Evolutionary conservation across 1,140 invertebrate genomes (phyloP).

Genomic region (Drosophila willistoni): DNA sequence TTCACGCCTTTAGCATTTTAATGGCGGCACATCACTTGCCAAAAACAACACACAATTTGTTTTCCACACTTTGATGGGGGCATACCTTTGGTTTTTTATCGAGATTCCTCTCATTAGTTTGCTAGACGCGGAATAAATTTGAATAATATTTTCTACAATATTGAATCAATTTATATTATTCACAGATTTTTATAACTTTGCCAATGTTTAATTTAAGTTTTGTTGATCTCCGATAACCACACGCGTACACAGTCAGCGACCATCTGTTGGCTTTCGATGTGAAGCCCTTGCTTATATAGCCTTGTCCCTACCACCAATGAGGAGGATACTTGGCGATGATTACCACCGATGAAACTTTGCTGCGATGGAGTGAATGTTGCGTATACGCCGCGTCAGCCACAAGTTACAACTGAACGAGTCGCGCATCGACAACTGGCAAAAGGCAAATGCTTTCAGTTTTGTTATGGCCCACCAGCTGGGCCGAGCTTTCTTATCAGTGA

Average conservation of each 20-base stretch:
- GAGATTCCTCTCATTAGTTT: slow-evolving; percentile 13
- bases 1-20: slow-evolving; percentile 59
- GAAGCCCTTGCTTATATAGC: slow-evolving; percentile 62
- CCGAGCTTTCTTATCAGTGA: slow-evolving; percentile 72
- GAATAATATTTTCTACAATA: slow-evolving; percentile 16
- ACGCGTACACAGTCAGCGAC: slow-evolving; percentile 71
- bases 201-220: slow-evolving; percentile 33
- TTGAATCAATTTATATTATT: slow-evolving; percentile 24
- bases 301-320: slow-evolving; percentile 19
- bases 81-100: slow-evolving; percentile 49
- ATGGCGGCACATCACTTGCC: slow-evolving; percentile 9
- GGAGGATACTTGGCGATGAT: neutral
- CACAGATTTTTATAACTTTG: slow-evolving; percentile 47
- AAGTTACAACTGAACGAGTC: slow-evolving; percentile 57
- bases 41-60: slow-evolving; percentile 1
- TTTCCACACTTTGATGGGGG: slow-evolving; percentile 8
- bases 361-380: slow-evolving; percentile 43
- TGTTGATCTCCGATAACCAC: slow-evolving; percentile 67
- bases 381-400: slow-evolving; percentile 71
- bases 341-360: neutral
- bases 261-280: slow-evolving; percentile 72
- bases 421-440: slow-evolving; percentile 35
- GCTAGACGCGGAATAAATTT: neutral
- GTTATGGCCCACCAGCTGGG: slow-evolving; percentile 67
- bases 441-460: slow-evolving; percentile 52